phyloP scores from a whole-genome alignment of 2,888 invertebrate genomes.

The Zaprionus obscuricornis region DNA sequence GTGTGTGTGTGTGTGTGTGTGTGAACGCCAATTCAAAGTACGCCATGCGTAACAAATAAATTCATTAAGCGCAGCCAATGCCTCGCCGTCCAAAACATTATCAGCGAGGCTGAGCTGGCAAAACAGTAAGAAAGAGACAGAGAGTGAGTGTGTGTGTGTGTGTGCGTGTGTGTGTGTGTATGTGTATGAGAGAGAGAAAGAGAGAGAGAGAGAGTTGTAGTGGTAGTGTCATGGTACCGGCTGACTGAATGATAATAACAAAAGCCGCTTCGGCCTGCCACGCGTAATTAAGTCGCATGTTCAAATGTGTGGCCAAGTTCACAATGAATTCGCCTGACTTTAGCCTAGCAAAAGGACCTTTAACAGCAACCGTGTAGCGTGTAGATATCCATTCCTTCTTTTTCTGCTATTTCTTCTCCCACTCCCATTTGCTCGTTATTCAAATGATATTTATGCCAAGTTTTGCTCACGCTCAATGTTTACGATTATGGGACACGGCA shows the following conservation, averaged over 20 bases:
- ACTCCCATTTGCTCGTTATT: slow-evolving; percentile 40
- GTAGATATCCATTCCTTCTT: neutral
- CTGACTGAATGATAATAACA: slow-evolving; percentile 75
- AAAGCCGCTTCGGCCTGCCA: slow-evolving; percentile 74
- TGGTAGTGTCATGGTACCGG: slow-evolving; percentile 41
- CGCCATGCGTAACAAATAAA: slow-evolving; percentile 79
- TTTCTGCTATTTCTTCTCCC: neutral
- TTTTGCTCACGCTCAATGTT: slow-evolving; percentile 64
- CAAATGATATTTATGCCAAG: slow-evolving; percentile 64
- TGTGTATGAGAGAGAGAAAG: neutral
- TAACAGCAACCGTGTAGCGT: no score
- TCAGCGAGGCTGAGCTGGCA: slow-evolving; percentile 55
- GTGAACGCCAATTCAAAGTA: slow-evolving; percentile 75
- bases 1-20: slow-evolving; percentile 38
- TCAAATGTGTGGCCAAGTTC: slow-evolving; percentile 57
- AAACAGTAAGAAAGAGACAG: slow-evolving; percentile 24
- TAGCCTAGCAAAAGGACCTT: no score
- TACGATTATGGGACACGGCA: slow-evolving; percentile 64
- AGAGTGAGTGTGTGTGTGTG: neutral
- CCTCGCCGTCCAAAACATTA: slow-evolving; percentile 66
- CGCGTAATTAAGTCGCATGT: slow-evolving; percentile 78
- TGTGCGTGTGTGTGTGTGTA: neutral
- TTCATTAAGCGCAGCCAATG: slow-evolving; percentile 80
- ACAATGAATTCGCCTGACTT: no score
- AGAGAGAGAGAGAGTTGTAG: slow-evolving; percentile 29